A percentile compares a stretch with the other conserved stretches of the same genome.
Evolutionary conservation across 2,113 vertebrate genomes (phyloP).

Genomic region (Tragelaphus buxtoni): DNA sequence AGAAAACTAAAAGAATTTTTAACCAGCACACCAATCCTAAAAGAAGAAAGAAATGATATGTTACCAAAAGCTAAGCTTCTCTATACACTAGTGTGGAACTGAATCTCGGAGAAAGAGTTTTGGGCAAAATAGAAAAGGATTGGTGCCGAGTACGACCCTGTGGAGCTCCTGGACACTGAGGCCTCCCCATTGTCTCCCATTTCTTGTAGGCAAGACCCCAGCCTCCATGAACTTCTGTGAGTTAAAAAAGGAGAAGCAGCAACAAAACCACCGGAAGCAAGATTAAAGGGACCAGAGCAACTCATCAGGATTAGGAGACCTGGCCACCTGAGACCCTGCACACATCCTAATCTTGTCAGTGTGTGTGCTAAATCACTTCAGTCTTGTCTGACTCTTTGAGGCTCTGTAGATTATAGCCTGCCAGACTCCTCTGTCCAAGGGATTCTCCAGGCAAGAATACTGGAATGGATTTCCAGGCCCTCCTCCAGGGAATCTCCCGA

Average conservation of each 20-base stretch:
- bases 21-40: background rate
- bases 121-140: background rate
- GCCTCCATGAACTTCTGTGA: background rate
- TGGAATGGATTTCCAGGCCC: background rate
- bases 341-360: background rate
- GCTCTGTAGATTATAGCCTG: background rate
- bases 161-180: background rate
- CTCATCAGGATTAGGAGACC: background rate
- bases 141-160: background rate
- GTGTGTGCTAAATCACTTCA: background rate
- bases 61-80: background rate
- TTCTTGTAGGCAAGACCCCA: background rate
- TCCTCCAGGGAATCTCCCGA: background rate
- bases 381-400: background rate
- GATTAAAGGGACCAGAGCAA: background rate
- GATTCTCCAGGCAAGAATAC: background rate
- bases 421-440: background rate
- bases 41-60: background rate
- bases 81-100: background rate
- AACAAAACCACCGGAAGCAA: background rate
- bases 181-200: background rate
- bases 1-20: background rate
- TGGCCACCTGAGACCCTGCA: background rate
- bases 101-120: background rate
- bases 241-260: background rate